These are phyloP conservation scores for Pandion haliaetus DNA, from an alignment of 2,113 vertebrate species.

Conservation along the genomic window DNA sequence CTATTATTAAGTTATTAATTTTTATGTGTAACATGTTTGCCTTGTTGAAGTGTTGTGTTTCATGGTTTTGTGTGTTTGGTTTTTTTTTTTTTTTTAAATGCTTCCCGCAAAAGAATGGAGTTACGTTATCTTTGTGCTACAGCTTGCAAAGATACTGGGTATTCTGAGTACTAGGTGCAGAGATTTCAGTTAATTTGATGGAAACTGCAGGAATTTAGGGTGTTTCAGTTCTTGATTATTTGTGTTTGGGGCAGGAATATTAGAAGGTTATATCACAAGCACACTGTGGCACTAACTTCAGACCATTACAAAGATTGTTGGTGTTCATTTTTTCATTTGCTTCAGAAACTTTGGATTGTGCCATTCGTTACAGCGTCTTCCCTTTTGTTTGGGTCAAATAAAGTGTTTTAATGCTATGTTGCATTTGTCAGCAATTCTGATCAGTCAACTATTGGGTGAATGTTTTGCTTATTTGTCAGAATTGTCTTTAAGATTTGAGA, in stretches of 20 bases:
- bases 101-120: neutral
- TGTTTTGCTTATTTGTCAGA: neutral
- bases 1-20: neutral
- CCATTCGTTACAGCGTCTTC: neutral
- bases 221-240: neutral
- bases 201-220: neutral
- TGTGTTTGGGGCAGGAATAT: neutral
- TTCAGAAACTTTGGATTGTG: neutral
- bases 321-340: neutral
- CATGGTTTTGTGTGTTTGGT: neutral
- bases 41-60: neutral
- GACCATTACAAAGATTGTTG: fast-evolving
- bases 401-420: neutral
- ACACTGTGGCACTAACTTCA: fast-evolving
- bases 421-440: neutral
- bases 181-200: neutral
- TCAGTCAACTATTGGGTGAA: neutral
- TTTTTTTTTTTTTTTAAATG: neutral
- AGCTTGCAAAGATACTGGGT: neutral
- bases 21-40: neutral
- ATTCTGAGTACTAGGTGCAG: neutral
- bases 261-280: neutral
- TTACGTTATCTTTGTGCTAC: neutral
- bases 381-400: neutral
- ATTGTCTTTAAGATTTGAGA: neutral